Conservation (phyloP, 2,113 vertebrate species). For the Gnathonemus echidnorhynchus region DNA sequence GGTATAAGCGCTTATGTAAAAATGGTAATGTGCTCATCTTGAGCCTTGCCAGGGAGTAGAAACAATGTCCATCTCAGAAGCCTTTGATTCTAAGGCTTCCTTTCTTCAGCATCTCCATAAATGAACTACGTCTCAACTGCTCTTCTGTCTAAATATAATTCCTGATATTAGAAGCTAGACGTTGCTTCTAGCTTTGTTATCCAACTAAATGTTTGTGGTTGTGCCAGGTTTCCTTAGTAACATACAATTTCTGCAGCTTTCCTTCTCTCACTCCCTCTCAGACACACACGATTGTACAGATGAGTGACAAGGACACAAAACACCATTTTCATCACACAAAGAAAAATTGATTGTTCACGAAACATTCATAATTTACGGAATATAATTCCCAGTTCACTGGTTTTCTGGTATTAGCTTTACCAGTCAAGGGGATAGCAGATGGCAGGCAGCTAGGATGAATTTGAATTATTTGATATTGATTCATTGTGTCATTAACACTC, state of each 20-base stretch:
- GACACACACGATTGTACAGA: not conserved
- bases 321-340: not conserved
- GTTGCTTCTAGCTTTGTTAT: not conserved
- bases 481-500: not conserved
- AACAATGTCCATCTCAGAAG: not conserved
- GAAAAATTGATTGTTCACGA: not conserved
- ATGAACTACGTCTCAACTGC: not conserved
- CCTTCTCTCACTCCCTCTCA: constrained; percentile 1
- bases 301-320: not conserved
- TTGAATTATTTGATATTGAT: not conserved
- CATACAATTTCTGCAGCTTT: not conserved
- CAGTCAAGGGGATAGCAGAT: not conserved
- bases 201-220: not conserved
- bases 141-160: not conserved
- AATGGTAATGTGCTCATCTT: constrained; percentile 2
- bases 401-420: not conserved
- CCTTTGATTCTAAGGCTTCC: not conserved
- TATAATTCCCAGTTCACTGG: not conserved
- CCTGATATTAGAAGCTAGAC: not conserved
- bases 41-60: not conserved
- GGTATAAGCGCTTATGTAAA: constrained; percentile 5
- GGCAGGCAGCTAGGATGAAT: not conserved
- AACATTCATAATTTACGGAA: not conserved
- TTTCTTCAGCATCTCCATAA: not conserved
- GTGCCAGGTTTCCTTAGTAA: constrained; percentile 1